Base-by-base conservation (phyloP, 35 echinoderm and acorn worm species). In the Apostichopus californicus region DNA sequence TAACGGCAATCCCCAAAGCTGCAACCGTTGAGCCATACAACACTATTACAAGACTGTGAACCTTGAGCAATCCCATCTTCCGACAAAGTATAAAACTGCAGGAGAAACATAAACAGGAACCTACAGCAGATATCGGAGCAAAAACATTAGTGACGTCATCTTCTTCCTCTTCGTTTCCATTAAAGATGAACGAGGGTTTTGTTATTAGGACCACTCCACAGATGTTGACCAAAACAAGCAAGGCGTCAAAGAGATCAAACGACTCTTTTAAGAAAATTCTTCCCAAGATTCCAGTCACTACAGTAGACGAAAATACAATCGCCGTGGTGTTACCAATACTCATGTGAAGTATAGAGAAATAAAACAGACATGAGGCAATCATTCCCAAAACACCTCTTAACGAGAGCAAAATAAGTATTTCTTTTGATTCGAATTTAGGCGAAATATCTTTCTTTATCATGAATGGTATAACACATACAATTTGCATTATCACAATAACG, bases 231-330 rank as follows among this genome's bases (percentile, higher is more conserved):
- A 79, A 79, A 22, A 46, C 28, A 10, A 79, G 77, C 9, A 79
- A 5, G n/a, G 77, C 18, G 5, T 79, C 77, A n/a, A 79, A 8
- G 13, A 18, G 14, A n/a, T 22, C 77, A 79, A 79, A 79, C 9
- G 77, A 5, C 28, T 79, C 77, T 46, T 79, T 79, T 22, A 79
- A 79, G 18, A 79, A 79, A 22, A 79, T 22, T 23, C 77, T 79
- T 79, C 14, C 77, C 10, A 79, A 79, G 13, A 79, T 79, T 10
- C 77, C 77, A 79, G 23, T 11, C n/a, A 79, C 9, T 46, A 79
- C 77, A 25, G 77, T 14, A 5, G 77, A 79, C 23, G 77, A 22
- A 79, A 79, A 46, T 10, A 79, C 28, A 22, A 79, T 79, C 77
- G 77, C 77, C 11, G 64, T 68, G 64, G 64, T 18, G 64, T 68